phyloP scores from a whole-genome alignment of 2,113 vertebrate species.

The Mobula hypostoma region DNA sequence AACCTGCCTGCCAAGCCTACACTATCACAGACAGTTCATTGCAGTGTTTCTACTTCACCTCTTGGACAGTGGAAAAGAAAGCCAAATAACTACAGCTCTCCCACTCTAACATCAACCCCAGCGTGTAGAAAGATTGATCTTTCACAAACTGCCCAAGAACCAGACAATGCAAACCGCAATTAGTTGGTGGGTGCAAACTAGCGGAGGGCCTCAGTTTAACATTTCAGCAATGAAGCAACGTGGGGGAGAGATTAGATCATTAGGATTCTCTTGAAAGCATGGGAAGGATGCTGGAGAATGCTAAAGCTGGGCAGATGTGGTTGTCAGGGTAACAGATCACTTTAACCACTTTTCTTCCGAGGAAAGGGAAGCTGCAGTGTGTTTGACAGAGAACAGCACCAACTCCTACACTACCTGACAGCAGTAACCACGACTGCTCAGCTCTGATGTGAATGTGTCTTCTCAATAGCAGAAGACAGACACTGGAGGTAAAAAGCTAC shows the following conservation, averaged over 20 bases:
- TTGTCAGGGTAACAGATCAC: neutral
- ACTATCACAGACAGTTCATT: neutral
- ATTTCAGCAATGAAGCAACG: neutral
- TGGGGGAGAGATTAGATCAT: neutral
- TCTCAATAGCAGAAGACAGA: neutral
- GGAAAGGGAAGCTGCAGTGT: neutral
- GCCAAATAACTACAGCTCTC: neutral
- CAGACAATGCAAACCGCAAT: neutral
- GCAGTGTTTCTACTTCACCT: neutral
- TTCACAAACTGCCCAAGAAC: neutral
- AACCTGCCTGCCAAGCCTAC: neutral
- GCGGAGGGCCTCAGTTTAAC: neutral
- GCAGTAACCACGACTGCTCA: neutral
- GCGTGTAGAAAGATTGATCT: neutral
- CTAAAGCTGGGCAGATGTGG: neutral
- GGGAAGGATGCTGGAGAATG: neutral
- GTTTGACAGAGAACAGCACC: neutral
- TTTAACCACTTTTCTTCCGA: neutral
- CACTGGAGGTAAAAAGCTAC: neutral
- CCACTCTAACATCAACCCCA: neutral
- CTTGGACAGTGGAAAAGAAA: neutral
- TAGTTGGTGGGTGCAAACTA: neutral
- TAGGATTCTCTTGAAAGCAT: no score
- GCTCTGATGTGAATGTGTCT: neutral
- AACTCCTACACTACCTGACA: neutral